Conservation (phyloP, 30 jellyfish, hydroid and myxozoan species). For the Chrysaora quinquecirrha region DNA sequence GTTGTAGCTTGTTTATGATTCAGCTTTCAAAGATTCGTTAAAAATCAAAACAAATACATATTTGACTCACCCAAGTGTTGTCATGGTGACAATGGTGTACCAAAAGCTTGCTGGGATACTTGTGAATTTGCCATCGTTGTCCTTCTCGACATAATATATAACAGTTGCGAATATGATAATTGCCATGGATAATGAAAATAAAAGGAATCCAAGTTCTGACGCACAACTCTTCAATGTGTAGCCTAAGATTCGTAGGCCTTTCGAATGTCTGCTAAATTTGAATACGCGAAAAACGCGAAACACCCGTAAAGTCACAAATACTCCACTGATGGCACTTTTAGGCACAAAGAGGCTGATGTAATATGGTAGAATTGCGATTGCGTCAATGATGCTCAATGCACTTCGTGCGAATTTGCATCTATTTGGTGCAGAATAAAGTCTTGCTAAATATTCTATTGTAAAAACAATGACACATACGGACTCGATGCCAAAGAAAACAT, state of each 20-base stretch:
- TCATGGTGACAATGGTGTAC: constrained; percentile 97
- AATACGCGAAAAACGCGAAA: constrained; percentile 95
- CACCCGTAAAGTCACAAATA: constrained; percentile 89
- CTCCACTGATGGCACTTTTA: constrained; percentile 89
- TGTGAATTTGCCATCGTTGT: constrained; percentile 62
- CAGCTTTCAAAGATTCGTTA: too few relatives aligned
- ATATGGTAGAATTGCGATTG: constrained; percentile 85
- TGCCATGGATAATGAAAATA: constrained; percentile 94
- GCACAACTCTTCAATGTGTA: constrained; percentile 87
- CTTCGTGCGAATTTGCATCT: constrained; percentile 82
- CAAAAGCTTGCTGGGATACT: constrained; percentile 95
- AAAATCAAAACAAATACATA: too few relatives aligned
- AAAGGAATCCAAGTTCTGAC: constrained; percentile 90
- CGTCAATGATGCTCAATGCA: constrained; percentile 77
- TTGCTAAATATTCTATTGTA: constrained; percentile 82
- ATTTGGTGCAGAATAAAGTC: constrained; percentile 91
- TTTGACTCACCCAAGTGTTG: constrained; percentile 97
- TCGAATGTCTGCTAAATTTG: constrained; percentile 95
- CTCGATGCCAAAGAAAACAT: constrained; percentile 76
- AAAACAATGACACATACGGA: constrained; percentile 86
- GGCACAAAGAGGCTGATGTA: constrained; percentile 79
- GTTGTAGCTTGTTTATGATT: too few relatives aligned
- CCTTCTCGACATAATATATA: constrained; percentile 88
- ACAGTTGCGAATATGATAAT: constrained; percentile 89
- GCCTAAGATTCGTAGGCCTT: constrained; percentile 95